These are phyloP conservation scores for Cremastobaeus sp. DNA, from an alignment of 2,888 invertebrate genomes.

Conservation along the genomic window DNA sequence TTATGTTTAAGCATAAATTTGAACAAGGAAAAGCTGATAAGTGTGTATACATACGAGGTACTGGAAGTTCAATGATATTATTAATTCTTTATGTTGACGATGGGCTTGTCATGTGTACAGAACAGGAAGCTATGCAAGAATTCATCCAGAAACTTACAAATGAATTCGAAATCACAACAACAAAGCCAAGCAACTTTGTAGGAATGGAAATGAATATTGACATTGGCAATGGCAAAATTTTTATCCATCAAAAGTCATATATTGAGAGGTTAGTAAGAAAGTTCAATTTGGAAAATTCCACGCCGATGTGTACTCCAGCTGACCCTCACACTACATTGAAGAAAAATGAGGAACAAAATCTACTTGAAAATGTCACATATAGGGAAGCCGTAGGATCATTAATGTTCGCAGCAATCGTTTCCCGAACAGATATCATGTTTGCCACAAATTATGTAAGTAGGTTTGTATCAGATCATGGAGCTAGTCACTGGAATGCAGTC, in stretches of 20 bases:
- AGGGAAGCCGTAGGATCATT: slow-evolving; percentile 44
- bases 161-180: neutral
- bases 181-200: slow-evolving; percentile 34
- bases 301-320: slow-evolving; percentile 14
- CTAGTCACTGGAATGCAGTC: slow-evolving; percentile 49
- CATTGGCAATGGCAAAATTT: slow-evolving; percentile 5
- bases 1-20: slow-evolving; percentile 12
- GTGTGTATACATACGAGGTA: slow-evolving; percentile 19
- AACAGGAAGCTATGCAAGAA: neutral
- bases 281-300: slow-evolving; percentile 39
- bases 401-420: slow-evolving; percentile 43
- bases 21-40: slow-evolving; percentile 20
- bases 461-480: slow-evolving; percentile 27
- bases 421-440: slow-evolving; percentile 58
- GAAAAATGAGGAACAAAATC: slow-evolving; percentile 6
- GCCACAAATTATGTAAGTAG: slow-evolving; percentile 43
- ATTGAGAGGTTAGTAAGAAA: slow-evolving; percentile 21
- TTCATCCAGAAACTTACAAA: slow-evolving; percentile 1
- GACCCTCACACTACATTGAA: slow-evolving; percentile 23
- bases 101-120: slow-evolving; percentile 6
- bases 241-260: slow-evolving; percentile 11
- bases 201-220: slow-evolving; percentile 44
- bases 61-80: neutral
- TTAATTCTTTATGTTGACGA: slow-evolving; percentile 21
- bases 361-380: slow-evolving; percentile 10